phyloP scores from a whole-genome alignment of 2,797 vertebrate genomes.

The Karalla daura region DNA sequence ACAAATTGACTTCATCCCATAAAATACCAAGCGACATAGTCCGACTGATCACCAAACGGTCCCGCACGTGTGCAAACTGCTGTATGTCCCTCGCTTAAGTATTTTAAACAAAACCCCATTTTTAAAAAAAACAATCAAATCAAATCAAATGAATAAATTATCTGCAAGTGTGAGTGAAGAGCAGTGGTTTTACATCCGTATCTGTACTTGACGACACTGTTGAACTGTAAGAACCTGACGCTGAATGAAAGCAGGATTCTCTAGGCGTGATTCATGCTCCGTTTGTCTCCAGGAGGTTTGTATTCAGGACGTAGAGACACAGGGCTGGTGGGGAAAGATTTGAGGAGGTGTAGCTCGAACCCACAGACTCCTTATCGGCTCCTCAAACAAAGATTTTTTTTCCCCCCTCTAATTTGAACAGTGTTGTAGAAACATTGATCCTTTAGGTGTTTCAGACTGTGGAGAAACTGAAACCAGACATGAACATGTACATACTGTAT shows the following conservation, averaged over 20 bases:
- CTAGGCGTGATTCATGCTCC: constrained; percentile 1
- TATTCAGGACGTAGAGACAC: neutral
- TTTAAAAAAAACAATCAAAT: constrained; percentile 23
- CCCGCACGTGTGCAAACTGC: neutral
- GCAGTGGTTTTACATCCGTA: constrained; percentile 17
- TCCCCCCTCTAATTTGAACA: constrained; percentile 1
- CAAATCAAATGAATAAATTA: constrained; percentile 13
- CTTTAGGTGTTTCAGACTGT: constrained; percentile 39
- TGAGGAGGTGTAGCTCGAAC: neutral
- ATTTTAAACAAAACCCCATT: constrained; percentile 4
- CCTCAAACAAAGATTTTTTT: too few species aligned
- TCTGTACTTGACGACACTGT: too few species aligned
- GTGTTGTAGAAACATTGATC: constrained; percentile 42
- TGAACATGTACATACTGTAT: constrained; percentile 68
- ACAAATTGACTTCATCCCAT: constrained; percentile 5
- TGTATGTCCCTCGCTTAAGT: constrained; percentile 21
- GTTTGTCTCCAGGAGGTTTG: neutral
- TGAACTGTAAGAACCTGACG: too few species aligned
- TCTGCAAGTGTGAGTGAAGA: constrained; percentile 1
- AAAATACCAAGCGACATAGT: constrained; percentile 1
- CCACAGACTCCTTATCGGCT: neutral
- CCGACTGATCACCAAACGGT: neutral
- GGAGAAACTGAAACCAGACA: constrained; percentile 20
- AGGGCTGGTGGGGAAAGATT: neutral
- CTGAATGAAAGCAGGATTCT: too few species aligned